Percentiles rank a stretch among this genome's conserved stretches.
phyloP scores from a whole-genome alignment of 2,888 invertebrate genomes.

The Lordiphosa fenestrarum region DNA sequence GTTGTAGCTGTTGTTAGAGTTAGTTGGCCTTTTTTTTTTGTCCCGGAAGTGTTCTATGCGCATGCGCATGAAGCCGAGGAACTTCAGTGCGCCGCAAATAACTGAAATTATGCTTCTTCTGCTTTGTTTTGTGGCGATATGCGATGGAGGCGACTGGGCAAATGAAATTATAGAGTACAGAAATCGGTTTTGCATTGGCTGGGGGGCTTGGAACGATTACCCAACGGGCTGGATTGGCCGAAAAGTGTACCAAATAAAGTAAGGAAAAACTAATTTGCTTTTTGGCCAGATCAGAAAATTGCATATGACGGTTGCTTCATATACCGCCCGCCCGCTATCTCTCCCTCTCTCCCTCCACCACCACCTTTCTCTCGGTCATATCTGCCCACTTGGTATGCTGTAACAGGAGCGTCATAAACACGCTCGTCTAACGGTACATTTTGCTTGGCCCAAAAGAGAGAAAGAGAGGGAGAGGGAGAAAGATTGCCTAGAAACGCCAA shows the following conservation, averaged over 20 bases:
- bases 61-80: conserved; percentile 58
- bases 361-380: background rate
- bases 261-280: conserved; percentile 49
- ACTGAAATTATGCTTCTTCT: conserved; percentile 64
- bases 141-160: conserved; percentile 16
- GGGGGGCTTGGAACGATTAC: conserved; percentile 38
- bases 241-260: conserved; percentile 2
- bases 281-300: conserved; percentile 49
- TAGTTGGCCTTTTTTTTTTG: conserved; percentile 20
- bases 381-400: conserved; percentile 51
- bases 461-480: conserved; percentile 7
- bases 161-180: conserved; percentile 51
- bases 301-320: conserved; percentile 39
- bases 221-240: conserved; percentile 8
- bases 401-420: conserved; percentile 72
- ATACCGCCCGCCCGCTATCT: background rate
- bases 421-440: conserved; percentile 65
- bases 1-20: conserved; percentile 22
- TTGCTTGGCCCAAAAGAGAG: conserved; percentile 10
- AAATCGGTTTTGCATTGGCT: conserved; percentile 21
- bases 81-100: conserved; percentile 63
- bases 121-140: conserved; percentile 28
- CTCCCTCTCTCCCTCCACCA: background rate
- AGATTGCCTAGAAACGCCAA: conserved; percentile 3
- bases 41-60: conserved; percentile 52